Evolutionary conservation across 1,140 invertebrate species (phyloP).

Genomic region (Hyposmocoma kahamanoa): DNA sequence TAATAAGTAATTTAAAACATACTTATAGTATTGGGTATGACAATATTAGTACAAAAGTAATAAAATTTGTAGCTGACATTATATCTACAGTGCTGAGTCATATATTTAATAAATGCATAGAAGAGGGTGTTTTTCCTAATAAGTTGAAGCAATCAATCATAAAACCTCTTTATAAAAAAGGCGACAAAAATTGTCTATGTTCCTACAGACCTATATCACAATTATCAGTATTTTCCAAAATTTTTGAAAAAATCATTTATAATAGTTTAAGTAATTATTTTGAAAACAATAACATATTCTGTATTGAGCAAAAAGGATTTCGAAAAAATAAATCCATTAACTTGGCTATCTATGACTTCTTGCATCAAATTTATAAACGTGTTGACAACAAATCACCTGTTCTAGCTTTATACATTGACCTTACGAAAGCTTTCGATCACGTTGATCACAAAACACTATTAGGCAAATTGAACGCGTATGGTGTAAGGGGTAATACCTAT

Average conservation of each 20-base stretch:
- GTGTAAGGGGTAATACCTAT: no score
- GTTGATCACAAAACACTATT: no score
- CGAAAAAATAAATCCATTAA: slow-evolving; percentile 1
- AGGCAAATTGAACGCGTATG: no score
- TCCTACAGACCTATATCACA: slow-evolving; percentile 6
- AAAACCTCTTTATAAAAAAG: slow-evolving; percentile 5
- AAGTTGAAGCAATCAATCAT: slow-evolving; percentile 3
- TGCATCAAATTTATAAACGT: no score
- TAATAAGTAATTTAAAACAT: slow-evolving; percentile 12
- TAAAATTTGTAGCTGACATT: slow-evolving; percentile 8
- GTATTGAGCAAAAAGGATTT: slow-evolving; percentile 3
- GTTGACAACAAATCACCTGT: no score
- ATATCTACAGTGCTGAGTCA: slow-evolving; percentile 5
- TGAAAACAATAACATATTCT: slow-evolving; percentile 5
- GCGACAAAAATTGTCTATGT: neutral
- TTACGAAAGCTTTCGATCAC: no score
- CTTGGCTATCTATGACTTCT: no score
- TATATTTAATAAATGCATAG: slow-evolving; percentile 6
- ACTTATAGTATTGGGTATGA: slow-evolving; percentile 12
- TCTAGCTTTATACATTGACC: no score
- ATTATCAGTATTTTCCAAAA: slow-evolving; percentile 6
- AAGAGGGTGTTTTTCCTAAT: slow-evolving; percentile 1
- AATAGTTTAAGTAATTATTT: neutral
- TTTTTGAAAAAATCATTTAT: slow-evolving; percentile 10
- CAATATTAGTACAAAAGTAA: slow-evolving; percentile 9